A percentile compares a stretch with the other conserved stretches of the same genome.
Evolutionary conservation across 2,113 vertebrate genomes (phyloP).

Genomic region (Tenrec ecaudatus): DNA sequence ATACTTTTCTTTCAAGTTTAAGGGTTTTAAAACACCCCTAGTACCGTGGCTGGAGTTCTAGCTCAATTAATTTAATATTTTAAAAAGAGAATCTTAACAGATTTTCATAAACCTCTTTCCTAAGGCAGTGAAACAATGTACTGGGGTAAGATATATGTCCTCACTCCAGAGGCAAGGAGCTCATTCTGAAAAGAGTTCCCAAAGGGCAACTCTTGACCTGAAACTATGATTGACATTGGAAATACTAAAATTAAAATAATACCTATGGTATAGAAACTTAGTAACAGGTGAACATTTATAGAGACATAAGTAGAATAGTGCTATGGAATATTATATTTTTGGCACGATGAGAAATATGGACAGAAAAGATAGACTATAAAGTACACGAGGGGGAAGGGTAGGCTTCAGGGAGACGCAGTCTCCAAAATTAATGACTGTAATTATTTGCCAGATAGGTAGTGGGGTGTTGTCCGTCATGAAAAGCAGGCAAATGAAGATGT

Average conservation of each 20-base stretch:
- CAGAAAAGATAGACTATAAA: neutral
- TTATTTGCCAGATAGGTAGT: neutral
- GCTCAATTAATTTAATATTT: neutral
- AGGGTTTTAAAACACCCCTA: neutral
- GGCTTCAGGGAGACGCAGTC: neutral
- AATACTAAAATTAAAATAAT: conserved; percentile 19
- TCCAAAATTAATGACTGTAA: neutral
- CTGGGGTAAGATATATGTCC: neutral
- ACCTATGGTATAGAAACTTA: neutral
- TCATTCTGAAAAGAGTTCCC: neutral
- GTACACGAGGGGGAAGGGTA: neutral
- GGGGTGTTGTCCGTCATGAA: neutral
- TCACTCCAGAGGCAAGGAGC: neutral
- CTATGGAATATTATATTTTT: neutral
- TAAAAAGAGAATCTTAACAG: neutral
- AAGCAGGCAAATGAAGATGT: neutral
- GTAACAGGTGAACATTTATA: neutral
- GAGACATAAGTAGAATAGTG: neutral
- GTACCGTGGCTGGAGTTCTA: neutral
- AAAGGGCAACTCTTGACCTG: neutral
- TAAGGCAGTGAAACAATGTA: neutral
- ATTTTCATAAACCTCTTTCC: neutral
- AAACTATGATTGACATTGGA: neutral
- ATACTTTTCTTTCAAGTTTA: conserved; percentile 30
- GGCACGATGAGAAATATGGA: too few relatives aligned